Evolutionary conservation across 2,113 vertebrate species (phyloP).

Genomic region (Perca schrenkii): DNA sequence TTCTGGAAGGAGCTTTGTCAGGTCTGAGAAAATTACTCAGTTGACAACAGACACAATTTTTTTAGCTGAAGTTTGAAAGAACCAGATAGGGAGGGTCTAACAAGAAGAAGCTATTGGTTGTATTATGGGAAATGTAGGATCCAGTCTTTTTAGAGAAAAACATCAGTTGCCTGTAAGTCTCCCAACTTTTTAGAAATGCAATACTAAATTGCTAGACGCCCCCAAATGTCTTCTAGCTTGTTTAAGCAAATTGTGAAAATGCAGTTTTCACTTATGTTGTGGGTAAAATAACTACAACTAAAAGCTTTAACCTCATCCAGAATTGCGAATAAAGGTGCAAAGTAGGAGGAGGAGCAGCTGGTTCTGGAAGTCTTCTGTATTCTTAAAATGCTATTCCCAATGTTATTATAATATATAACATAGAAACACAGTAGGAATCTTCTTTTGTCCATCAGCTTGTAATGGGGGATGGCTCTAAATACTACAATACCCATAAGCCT

Average conservation of each 20-base stretch:
- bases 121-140: too few species aligned
- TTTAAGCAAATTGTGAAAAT: neutral
- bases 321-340: neutral
- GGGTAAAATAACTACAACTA: neutral
- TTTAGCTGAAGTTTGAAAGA: neutral
- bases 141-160: neutral
- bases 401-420: neutral
- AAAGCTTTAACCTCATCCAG: neutral
- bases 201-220: neutral
- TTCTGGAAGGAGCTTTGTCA: neutral
- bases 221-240: neutral
- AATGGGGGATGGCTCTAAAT: neutral
- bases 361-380: neutral
- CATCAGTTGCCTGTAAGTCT: too few species aligned
- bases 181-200: neutral
- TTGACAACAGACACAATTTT: neutral
- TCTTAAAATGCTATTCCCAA: too few species aligned
- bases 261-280: neutral
- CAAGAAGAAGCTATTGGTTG: too few species aligned
- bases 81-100: too few species aligned
- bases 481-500: neutral
- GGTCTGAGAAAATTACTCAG: neutral
- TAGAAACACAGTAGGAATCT: neutral
- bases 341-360: neutral
- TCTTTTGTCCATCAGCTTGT: neutral